Conservation (phyloP, 2,888 invertebrate genomes). For the Drosophila hamatofila region DNA sequence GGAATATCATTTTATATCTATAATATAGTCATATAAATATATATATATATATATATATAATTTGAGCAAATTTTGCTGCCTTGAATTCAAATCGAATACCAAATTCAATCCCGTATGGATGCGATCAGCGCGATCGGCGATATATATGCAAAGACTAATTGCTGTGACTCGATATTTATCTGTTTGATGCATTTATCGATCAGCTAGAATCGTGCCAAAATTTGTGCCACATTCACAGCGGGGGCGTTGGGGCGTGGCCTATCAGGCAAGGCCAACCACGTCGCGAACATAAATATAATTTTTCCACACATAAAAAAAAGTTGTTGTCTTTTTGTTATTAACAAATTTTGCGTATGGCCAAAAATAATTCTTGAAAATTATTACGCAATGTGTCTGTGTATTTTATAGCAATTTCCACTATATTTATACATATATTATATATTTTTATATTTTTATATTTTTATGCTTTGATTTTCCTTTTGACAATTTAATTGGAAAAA, state of each 20-base stretch:
- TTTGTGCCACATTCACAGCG: constrained; percentile 67
- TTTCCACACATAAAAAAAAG: constrained; percentile 38
- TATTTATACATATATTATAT: constrained; percentile 1
- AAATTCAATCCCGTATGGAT: constrained; percentile 54
- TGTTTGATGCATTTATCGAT: constrained; percentile 47
- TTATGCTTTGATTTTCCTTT: constrained; percentile 37
- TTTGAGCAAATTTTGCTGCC: constrained; percentile 48
- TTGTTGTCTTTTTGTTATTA: constrained; percentile 11
- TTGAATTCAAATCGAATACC: constrained; percentile 47
- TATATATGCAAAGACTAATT: constrained; percentile 65
- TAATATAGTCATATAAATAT: constrained; percentile 32
- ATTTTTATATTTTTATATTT: constrained; percentile 34
- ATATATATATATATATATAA: constrained; percentile 31
- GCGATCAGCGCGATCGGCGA: constrained; percentile 66
- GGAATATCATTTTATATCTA: constrained; percentile 55
- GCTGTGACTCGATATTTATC: constrained; percentile 43
- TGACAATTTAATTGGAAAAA: constrained; percentile 56
- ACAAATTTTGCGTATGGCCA: constrained; percentile 50
- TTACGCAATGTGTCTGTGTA: constrained; percentile 52
- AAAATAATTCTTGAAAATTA: constrained; percentile 57
- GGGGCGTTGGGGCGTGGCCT: constrained; percentile 19
- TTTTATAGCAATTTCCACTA: constrained; percentile 10
- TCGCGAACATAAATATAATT: constrained; percentile 41
- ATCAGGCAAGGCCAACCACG: constrained; percentile 45
- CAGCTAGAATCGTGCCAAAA: constrained; percentile 64